Conservation (phyloP, 2,797 vertebrate species). For the Acanthurus leucopareius region DNA sequence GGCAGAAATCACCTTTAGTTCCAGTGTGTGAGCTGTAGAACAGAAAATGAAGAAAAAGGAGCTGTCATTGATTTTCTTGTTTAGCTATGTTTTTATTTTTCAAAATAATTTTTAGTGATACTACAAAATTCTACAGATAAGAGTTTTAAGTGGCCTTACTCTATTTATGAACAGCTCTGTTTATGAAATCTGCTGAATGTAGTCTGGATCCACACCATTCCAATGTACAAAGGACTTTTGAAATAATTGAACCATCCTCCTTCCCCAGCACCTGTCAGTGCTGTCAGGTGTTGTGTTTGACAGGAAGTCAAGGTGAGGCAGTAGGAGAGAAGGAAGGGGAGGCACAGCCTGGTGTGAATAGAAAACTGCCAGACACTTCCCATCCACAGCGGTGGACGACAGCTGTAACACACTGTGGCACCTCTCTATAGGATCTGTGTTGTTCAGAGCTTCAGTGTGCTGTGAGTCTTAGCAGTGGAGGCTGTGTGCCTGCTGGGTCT, state of each 20-base stretch:
- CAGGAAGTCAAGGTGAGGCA: conserved; percentile 34
- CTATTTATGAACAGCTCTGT: neutral
- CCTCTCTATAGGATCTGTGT: conserved; percentile 29
- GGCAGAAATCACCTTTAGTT: too few species aligned
- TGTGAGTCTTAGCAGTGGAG: neutral
- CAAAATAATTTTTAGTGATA: neutral
- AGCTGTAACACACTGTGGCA: conserved; percentile 47
- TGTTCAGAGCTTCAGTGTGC: conserved; percentile 34
- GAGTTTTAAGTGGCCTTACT: neutral
- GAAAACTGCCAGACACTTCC: conserved; percentile 27
- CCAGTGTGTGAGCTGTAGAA: too few species aligned
- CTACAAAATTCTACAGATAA: neutral
- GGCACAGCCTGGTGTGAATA: conserved; percentile 34
- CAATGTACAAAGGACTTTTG: neutral
- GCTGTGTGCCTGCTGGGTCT: conserved; percentile 13
- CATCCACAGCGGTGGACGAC: conserved; percentile 29
- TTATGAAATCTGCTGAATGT: neutral
- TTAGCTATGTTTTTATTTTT: too few species aligned
- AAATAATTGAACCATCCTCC: conserved; percentile 31
- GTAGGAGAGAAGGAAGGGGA: conserved; percentile 15
- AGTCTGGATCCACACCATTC: neutral
- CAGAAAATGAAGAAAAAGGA: too few species aligned
- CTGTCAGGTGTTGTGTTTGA: conserved; percentile 46
- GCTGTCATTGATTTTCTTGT: too few species aligned
- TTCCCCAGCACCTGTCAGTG: conserved; percentile 33